Evolutionary conservation across 2,113 vertebrate species (phyloP).

Genomic region (Acrocephalus arundinaceus): DNA sequence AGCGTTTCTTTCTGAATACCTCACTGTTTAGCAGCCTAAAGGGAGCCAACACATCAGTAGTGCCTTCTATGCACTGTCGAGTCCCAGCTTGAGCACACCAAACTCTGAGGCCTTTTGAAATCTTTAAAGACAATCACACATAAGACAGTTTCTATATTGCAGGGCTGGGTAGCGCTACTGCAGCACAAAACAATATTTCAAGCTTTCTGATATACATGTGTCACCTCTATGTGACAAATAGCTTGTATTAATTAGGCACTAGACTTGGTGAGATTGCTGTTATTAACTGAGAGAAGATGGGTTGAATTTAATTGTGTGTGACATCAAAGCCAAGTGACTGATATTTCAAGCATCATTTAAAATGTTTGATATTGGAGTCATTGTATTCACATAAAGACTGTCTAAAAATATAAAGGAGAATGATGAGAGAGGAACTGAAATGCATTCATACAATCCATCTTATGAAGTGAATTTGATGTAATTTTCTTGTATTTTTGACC

Average conservation of each 20-base stretch:
- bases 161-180: constrained; percentile 72
- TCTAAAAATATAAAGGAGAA: constrained; percentile 98
- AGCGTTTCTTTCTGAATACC: constrained; percentile 68
- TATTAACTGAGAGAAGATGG: constrained; percentile 98
- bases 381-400: constrained; percentile 98
- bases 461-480: constrained; percentile 84
- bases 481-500: constrained; percentile 72
- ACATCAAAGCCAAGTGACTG: constrained; percentile 99
- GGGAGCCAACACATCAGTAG: constrained; percentile 74
- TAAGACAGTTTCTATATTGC: constrained; percentile 74
- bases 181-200: constrained; percentile 83
- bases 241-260: constrained; percentile 99
- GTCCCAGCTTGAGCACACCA: constrained; percentile 79
- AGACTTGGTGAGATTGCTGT: constrained; percentile 98
- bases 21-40: constrained; percentile 77
- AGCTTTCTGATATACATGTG: constrained; percentile 96
- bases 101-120: constrained; percentile 79
- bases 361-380: constrained; percentile 99
- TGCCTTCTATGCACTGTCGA: constrained; percentile 74
- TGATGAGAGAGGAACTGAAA: constrained; percentile 89
- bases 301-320: constrained; percentile 99
- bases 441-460: constrained; percentile 81
- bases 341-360: constrained; percentile 99
- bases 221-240: constrained; percentile 99
- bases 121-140: constrained; percentile 82